Conservation (phyloP, 1,140 invertebrate genomes). For the Idris sp. region DNA sequence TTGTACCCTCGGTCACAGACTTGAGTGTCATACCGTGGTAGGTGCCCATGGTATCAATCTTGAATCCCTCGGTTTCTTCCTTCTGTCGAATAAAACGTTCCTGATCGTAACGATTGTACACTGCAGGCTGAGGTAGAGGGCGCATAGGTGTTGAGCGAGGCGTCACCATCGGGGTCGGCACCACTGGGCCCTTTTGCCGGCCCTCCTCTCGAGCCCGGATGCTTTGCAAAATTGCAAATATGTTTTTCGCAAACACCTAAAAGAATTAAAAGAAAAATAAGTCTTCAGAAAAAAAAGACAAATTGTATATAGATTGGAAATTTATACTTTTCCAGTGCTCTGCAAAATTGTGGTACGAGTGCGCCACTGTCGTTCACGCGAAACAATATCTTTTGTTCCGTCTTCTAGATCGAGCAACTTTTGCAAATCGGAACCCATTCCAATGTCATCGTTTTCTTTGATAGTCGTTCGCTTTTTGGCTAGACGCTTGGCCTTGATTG, state of each 20-base stretch:
- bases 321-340: slow-evolving; percentile 91
- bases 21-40: slow-evolving; percentile 99
- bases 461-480: slow-evolving; percentile 98
- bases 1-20: slow-evolving; percentile 94
- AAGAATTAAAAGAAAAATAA: too few species aligned
- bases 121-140: slow-evolving; percentile 84
- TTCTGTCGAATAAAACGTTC: slow-evolving; percentile 95
- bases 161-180: slow-evolving; percentile 84
- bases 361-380: slow-evolving; percentile 95
- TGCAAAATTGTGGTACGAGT: slow-evolving; percentile 96
- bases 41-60: slow-evolving; percentile 98
- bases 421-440: slow-evolving; percentile 87
- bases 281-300: too few species aligned
- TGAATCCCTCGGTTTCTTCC: slow-evolving; percentile 98
- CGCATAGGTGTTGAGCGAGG: slow-evolving; percentile 83
- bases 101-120: slow-evolving; percentile 99
- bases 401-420: slow-evolving; percentile 94
- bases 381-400: slow-evolving; percentile 94
- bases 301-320: too few species aligned
- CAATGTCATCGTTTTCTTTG: slow-evolving; percentile 91
- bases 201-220: slow-evolving; percentile 97
- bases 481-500: slow-evolving; percentile 97
- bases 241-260: slow-evolving; percentile 92
- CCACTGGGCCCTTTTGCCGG: slow-evolving; percentile 81
- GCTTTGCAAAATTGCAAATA: slow-evolving; percentile 93